Evolutionary conservation across 2,888 invertebrate genomes (phyloP).

Genomic region (Pristionchus exspectatus): DNA sequence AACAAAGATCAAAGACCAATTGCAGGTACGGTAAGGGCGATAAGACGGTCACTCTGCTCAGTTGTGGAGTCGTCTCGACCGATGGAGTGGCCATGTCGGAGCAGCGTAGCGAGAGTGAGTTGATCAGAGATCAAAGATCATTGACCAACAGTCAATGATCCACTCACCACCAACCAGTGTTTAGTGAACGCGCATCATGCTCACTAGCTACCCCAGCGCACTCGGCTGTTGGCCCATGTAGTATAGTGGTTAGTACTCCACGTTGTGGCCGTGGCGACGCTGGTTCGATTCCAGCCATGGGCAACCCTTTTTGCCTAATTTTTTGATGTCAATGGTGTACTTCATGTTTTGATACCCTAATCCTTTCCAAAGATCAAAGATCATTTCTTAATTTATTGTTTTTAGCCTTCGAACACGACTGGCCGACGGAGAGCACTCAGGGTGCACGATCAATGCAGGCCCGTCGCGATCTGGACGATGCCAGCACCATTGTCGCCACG

Average conservation of each 20-base stretch:
- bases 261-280: slow-evolving; percentile 74
- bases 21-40: neutral
- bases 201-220: neutral
- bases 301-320: slow-evolving; percentile 42
- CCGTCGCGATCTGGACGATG: neutral
- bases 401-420: slow-evolving; percentile 50
- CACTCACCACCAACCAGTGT: neutral
- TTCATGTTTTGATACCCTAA: neutral
- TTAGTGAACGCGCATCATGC: neutral
- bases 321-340: neutral
- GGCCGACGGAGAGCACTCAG: slow-evolving; percentile 53
- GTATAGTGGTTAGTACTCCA: slow-evolving; percentile 75
- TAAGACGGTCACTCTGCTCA: neutral
- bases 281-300: slow-evolving; percentile 67
- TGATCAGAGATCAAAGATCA: slow-evolving; percentile 6
- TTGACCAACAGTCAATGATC: neutral
- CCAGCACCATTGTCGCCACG: neutral
- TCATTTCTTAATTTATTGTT: neutral
- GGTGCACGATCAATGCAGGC: slow-evolving; percentile 12
- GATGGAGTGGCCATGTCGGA: neutral
- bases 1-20: neutral
- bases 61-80: neutral
- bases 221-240: slow-evolving; percentile 57
- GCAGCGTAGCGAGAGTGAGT: slow-evolving; percentile 29
- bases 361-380: neutral